phyloP scores from a whole-genome alignment of 2,113 vertebrate species.

The Grammomys dolichurus region DNA sequence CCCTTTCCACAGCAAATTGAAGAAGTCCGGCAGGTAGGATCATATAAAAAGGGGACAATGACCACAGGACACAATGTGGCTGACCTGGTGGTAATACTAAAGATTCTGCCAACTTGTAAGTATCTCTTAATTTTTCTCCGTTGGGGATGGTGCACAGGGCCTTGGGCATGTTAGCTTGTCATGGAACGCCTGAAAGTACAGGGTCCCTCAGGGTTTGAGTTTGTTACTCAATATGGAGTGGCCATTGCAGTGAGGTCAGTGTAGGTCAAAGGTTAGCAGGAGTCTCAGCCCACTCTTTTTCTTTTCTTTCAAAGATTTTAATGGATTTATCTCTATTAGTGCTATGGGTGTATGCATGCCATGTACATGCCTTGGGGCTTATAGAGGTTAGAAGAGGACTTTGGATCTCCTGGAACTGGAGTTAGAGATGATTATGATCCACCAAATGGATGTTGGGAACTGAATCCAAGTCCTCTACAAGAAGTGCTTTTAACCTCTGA shows the following conservation, averaged over 20 bases:
- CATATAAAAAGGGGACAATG: conserved; percentile 99
- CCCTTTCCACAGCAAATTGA: conserved; percentile 93
- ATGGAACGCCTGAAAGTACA: conserved; percentile 95
- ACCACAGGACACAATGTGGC: conserved; percentile 97
- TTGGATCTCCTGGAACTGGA: background rate
- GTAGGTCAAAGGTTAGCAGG: background rate
- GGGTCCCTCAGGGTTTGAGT: conserved; percentile 93
- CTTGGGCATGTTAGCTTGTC: accelerated
- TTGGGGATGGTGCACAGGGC: background rate
- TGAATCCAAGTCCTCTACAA: background rate
- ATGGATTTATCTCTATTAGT: background rate
- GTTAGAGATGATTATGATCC: background rate
- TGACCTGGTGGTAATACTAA: conserved; percentile 97
- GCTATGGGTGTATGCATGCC: background rate
- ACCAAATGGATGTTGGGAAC: background rate
- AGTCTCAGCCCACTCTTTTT: background rate
- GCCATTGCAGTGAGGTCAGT: background rate
- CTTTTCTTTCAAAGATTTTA: background rate
- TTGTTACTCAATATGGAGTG: background rate
- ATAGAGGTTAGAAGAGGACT: background rate
- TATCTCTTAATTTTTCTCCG: accelerated
- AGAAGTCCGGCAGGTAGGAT: conserved; percentile 98
- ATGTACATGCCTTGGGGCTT: background rate
- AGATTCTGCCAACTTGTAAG: conserved; percentile 97
- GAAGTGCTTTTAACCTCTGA: background rate